Percentiles rank a stretch among this genome's conserved stretches.
Evolutionary conservation across 2,113 vertebrate genomes (phyloP).

Genomic region (Onychorhynchus coronatus): DNA sequence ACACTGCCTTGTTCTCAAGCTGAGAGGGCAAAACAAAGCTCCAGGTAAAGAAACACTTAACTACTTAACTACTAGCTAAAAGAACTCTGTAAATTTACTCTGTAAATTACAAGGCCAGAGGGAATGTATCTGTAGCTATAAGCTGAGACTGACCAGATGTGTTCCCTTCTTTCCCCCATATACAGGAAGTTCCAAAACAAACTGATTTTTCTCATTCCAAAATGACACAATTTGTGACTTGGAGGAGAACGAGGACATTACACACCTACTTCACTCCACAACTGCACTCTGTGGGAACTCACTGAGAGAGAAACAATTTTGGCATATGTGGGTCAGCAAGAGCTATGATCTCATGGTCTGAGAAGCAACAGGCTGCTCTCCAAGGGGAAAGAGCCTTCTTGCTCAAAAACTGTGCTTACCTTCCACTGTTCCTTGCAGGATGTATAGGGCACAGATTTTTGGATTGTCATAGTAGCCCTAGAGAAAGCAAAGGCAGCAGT

Average conservation of each 20-base stretch:
- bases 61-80: neutral
- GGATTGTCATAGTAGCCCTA: conserved; percentile 99
- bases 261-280: neutral
- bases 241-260: neutral
- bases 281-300: neutral
- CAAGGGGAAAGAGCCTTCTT: conserved; percentile 14
- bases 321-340: conserved; percentile 20
- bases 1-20: neutral
- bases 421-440: conserved; percentile 92
- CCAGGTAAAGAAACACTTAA: neutral
- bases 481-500: conserved; percentile 16
- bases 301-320: neutral
- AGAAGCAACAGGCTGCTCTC: conserved; percentile 41
- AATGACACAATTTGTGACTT: neutral
- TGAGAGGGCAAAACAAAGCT: neutral
- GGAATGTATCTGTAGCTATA: neutral
- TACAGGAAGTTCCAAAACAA: neutral
- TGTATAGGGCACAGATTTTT: conserved; percentile 94
- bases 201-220: neutral
- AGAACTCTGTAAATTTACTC: neutral
- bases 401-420: conserved; percentile 76
- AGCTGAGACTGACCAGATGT: neutral
- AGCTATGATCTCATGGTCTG: conserved; percentile 58
- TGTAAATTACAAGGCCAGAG: neutral
- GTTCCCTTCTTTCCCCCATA: neutral